Evolutionary conservation across 2,113 vertebrate species (phyloP), one percentile per base, ranked within the genome.

Genomic region (Eurystomus gularis): DNA sequence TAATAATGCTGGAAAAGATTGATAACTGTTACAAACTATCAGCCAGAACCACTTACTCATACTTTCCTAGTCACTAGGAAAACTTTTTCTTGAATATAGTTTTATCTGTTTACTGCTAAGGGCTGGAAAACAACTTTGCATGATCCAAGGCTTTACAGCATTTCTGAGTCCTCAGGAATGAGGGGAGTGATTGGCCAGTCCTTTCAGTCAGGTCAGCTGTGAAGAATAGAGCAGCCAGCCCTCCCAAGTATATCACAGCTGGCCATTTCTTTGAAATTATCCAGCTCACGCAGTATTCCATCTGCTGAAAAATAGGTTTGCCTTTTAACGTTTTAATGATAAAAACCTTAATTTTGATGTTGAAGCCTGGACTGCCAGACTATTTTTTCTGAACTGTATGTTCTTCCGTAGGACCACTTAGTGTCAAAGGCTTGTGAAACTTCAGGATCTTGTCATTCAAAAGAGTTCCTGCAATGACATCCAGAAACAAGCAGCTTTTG

Each of bases 391-490:
- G 29, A 88, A 26, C 13, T 64, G 75, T 13, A 12, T n/a, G 6
- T 35, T 68, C 55, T 71, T 85, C 58, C 70, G 11, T n/a, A 37
- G 21, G 19, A 69, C 37, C 11, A 7, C 13, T 71, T 42, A n/a
- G 12, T 35, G 66, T n/a, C 39, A 64, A 65, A 71, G 9, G 13
- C 66, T 62, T 55, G 20, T n/a, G 17, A 66, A 46, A 64, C 1
- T 0, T 4, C 24, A 37, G 46, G 40, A 54, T 77, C 40, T 40
- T 1, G 0, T 40, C 5, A 7, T 76, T 80, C 35, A 54, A 1
- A 39, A 42, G 25, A 44, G 29, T 35, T 85, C 76, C 37, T 39
- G 10, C 2, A 1, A 42, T 58, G 29, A 28, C 31, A 61, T 12
- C 25, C 21, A 31, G 21, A 87, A 65, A 11, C 4, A 58, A 79